Conservation (phyloP, 2,113 vertebrate genomes). For the Corythoichthys haematopterus region DNA sequence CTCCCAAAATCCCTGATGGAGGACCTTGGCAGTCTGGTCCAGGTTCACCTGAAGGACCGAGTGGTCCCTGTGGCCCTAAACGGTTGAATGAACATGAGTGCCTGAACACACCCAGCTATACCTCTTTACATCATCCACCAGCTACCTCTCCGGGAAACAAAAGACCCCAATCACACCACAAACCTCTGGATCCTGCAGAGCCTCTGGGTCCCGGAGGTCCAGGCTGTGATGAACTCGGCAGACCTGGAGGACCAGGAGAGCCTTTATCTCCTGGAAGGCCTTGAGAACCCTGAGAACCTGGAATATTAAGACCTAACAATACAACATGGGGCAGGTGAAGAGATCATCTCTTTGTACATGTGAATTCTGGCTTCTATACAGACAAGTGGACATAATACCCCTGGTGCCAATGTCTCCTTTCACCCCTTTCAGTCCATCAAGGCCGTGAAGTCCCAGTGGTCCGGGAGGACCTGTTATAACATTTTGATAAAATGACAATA, state of each 20-base stretch:
- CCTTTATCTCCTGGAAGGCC: conserved; percentile 62
- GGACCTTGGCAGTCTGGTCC: conserved; percentile 38
- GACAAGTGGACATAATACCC: conserved; percentile 51
- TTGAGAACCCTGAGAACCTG: conserved; percentile 30
- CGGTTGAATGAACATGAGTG: neutral
- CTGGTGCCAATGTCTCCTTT: conserved; percentile 81
- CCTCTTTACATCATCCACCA: neutral
- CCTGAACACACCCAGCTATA: neutral
- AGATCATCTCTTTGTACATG: neutral
- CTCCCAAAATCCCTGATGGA: conserved; percentile 27
- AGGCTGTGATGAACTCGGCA: conserved; percentile 23
- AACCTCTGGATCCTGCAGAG: conserved; percentile 51
- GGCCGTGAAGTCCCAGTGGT: conserved; percentile 65
- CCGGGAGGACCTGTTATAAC: conserved; percentile 61
- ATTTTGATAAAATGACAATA: neutral
- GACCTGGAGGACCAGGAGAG: conserved; percentile 51
- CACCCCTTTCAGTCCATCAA: conserved; percentile 80
- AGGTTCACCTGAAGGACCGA: conserved; percentile 30
- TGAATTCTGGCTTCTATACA: neutral
- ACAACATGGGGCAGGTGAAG: neutral
- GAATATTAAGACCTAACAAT: conserved; percentile 46
- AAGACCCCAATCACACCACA: neutral
- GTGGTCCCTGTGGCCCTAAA: conserved; percentile 39
- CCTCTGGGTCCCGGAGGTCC: conserved; percentile 57
- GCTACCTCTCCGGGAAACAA: neutral